Evolutionary conservation across 1,140 invertebrate species (phyloP), one percentile per base, ranked within the genome.

Genomic region (Drosophila nannoptera): DNA sequence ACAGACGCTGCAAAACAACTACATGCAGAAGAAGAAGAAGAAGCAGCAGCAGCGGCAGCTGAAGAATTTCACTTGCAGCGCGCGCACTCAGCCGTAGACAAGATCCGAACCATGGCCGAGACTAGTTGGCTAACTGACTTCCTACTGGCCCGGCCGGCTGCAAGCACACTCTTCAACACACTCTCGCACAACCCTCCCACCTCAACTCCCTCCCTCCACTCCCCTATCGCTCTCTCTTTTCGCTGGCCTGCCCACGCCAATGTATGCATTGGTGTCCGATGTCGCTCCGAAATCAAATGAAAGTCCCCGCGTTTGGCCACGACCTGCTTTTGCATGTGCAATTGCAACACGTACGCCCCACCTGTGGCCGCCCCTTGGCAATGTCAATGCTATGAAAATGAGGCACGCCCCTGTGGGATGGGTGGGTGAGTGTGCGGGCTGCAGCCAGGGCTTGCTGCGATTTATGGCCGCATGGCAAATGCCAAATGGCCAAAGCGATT

Each of bases 231-330:
- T n/a, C n/a, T n/a, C n/a, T n/a, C n/a, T n/a, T n/a, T n/a, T n/a
- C n/a, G n/a, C n/a, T n/a, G n/a, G n/a, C n/a, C n/a, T 49, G 48
- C 14, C 36, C 61, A 56, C 73, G 66, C 63, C 55, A 68, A 45
- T 54, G 53, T 22, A 31, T 32, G 22, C 48, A 58, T 43, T 68
- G 61, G 65, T 78, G 78, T 84, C 76, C 73, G 69, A 68, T 84
- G 78, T 78, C 80, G 71, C 71, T 86, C 77, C 81, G 77, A 84
- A 84, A 84, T 87, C 70, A 72, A 87, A 87, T 83, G 78, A 87
- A 87, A 82, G 83, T 87, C 16, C 22, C 54, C 33, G 49, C 60
- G 69, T 56, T 64, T 54, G 48, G 38, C 49, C 36, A 56, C 77
- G 83, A 87, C 83, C 83, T 70, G 76, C 62, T 87, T 87, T 75